Evolutionary conservation across 2,113 vertebrate species (phyloP), one percentile per base, ranked within the genome.

Genomic region (Todiramphus chloris): DNA sequence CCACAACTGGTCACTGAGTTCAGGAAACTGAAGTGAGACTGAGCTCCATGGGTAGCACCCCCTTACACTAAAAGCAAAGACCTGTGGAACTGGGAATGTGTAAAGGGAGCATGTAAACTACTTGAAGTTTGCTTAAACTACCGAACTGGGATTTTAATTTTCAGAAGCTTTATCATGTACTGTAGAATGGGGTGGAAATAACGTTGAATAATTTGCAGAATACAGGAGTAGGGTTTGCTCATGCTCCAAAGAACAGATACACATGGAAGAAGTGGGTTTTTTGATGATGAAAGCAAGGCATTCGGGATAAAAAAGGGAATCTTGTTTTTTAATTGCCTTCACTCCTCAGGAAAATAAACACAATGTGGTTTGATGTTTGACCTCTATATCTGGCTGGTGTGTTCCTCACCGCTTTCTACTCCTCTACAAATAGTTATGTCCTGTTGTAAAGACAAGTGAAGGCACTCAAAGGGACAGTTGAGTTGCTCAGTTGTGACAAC

Each of bases 301-400:
- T 75, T 81, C 56, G 76, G 56, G 76, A 19, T 76, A 43, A 87
- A 94, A 94, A 82, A 93, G 66, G 83, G 86, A 87, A 75, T 62
- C 21, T 83, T 83, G 1, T 9, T 81, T 93, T 93, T 70, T 72
- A 79, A 59, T 73, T 94, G 81, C 66, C 74, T 67, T 95, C 35
- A 78, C 66, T 91, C 81, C 81, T 94, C 93, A 82, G 93, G 89
- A 93, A 91, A 96, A 97, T 94, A 93, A 92, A 87, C 43, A 60
- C 18, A 0, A 0, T 81, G 87, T 96, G 66, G 44, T 87, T 94
- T 94, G 86, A 83, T 81, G 59, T 77, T 66, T 72, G 64, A 59
- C n/a, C n/a, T 95, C 68, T 30, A 1, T 39, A 87, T 44, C 51
- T 84, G 83, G 44, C 4, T 23, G 58, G 14, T 58, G 31, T 70